Percentiles rank a stretch among this genome's conserved stretches.
Evolutionary conservation across 2,113 vertebrate genomes (phyloP).

Genomic region (Ginglymostoma cirratum): DNA sequence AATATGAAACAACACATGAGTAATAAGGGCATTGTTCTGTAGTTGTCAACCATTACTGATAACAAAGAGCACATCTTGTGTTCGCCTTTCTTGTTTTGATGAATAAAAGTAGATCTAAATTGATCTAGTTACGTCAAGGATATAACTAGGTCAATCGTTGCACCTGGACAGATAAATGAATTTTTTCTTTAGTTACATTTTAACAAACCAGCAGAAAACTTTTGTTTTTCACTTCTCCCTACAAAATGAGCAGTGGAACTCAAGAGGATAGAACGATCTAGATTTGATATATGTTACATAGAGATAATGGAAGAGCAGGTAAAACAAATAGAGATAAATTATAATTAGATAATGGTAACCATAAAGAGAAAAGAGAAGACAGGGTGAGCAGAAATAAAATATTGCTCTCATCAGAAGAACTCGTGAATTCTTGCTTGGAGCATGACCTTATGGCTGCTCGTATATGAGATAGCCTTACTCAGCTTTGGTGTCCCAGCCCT

Average conservation of each 20-base stretch:
- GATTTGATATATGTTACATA: background rate
- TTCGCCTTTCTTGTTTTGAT: background rate
- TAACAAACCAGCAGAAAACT: background rate
- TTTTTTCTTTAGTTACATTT: background rate
- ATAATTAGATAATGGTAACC: background rate
- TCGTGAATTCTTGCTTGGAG: too few species aligned
- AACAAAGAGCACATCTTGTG: background rate
- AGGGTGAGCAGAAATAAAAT: background rate
- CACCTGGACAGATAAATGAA: background rate
- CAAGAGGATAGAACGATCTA: background rate
- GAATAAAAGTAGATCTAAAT: background rate
- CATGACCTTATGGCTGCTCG: background rate
- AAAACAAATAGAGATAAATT: background rate
- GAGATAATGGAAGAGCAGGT: background rate
- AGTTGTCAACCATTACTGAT: background rate
- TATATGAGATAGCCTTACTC: background rate
- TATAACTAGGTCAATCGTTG: background rate
- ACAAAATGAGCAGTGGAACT: background rate
- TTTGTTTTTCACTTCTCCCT: background rate
- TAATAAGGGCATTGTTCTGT: background rate
- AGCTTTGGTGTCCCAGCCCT: background rate
- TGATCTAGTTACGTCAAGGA: background rate
- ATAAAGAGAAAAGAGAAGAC: background rate
- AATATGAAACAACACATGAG: background rate
- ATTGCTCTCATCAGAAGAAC: background rate